Evolutionary conservation across 2,797 vertebrate genomes (phyloP).

Genomic region (Sphenodon punctatus): DNA sequence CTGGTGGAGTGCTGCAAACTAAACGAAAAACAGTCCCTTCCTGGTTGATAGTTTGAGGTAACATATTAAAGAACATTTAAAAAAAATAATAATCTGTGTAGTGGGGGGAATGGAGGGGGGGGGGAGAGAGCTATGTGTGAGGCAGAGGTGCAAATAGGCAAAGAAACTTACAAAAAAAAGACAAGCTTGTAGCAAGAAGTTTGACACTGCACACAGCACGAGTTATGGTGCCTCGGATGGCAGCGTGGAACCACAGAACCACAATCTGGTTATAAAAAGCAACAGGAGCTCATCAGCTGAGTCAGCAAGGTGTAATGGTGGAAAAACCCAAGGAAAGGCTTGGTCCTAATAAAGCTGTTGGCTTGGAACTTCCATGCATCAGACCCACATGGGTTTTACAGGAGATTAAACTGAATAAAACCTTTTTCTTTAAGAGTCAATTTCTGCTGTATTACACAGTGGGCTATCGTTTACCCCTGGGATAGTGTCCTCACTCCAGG

Average conservation of each 20-base stretch:
- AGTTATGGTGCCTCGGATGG: not conserved
- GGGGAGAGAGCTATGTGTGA: not conserved
- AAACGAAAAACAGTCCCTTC: not conserved
- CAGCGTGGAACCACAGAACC: not conserved
- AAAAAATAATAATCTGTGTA: no score
- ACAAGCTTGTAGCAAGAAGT: not conserved
- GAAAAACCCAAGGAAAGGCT: not conserved
- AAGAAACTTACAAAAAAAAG: not conserved
- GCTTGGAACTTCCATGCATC: not conserved
- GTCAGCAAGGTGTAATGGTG: not conserved
- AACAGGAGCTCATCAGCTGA: not conserved
- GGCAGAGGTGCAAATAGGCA: not conserved
- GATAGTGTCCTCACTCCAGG: no score
- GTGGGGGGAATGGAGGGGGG: not conserved
- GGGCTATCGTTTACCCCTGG: no score
- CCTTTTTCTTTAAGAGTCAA: not conserved
- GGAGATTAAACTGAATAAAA: not conserved
- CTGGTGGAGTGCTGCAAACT: not conserved
- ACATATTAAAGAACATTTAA: no score
- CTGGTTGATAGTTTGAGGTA: no score
- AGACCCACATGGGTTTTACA: not conserved
- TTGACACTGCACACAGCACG: not conserved
- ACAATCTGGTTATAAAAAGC: not conserved
- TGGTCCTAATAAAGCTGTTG: not conserved
- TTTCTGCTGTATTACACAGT: not conserved